phyloP scores from a whole-genome alignment of 2,113 vertebrate species.

The Odobenus rosmarus region DNA sequence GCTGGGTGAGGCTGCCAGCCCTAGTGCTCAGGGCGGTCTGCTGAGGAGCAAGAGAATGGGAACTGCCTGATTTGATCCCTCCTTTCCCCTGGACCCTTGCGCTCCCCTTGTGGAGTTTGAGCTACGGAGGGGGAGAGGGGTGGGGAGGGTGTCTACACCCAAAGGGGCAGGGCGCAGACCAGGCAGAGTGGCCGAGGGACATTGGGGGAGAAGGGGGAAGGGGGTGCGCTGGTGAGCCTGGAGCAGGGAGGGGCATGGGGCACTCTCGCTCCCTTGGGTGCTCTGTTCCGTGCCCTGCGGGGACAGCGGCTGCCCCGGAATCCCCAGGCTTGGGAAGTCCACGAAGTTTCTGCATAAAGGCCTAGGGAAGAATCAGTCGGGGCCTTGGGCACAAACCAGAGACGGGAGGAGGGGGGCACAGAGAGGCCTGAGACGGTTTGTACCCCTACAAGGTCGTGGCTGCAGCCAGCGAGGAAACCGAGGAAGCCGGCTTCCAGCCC shows the following conservation, averaged over 20 bases:
- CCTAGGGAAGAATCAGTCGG: neutral
- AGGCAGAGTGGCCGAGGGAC: accelerated
- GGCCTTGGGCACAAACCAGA: neutral
- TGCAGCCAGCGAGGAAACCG: accelerated
- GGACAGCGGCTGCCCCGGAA: accelerated
- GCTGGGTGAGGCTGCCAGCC: accelerated
- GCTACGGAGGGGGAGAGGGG: too few relatives aligned
- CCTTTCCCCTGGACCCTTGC: neutral
- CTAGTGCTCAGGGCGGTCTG: neutral
- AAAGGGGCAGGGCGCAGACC: neutral
- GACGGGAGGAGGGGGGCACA: neutral
- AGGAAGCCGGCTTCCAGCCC: neutral
- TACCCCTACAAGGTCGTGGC: accelerated
- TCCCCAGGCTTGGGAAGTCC: neutral
- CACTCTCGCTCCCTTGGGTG: neutral
- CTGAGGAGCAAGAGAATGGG: accelerated
- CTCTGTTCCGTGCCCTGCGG: accelerated
- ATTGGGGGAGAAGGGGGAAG: too few relatives aligned
- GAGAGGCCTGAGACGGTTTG: accelerated
- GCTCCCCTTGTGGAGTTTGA: neutral
- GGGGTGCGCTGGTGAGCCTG: neutral
- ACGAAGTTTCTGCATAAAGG: neutral
- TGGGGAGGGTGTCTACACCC: neutral
- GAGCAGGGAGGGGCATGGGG: too few relatives aligned
- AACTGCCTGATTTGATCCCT: neutral